Evolutionary conservation across 2,113 vertebrate genomes (phyloP).

Genomic region (Bubalus kerabau): DNA sequence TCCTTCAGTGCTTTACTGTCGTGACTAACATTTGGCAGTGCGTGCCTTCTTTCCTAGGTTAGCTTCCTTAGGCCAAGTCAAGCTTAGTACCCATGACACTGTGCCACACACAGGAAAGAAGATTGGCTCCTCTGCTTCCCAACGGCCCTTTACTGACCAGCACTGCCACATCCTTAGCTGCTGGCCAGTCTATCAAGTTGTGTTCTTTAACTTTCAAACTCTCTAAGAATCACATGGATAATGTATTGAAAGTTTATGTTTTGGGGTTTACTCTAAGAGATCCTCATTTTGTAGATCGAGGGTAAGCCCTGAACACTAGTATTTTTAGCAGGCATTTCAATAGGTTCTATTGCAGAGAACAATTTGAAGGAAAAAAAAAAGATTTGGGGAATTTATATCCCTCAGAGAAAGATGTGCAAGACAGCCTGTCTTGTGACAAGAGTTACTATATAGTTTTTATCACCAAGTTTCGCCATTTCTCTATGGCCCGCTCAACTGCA

Average conservation of each 20-base stretch:
- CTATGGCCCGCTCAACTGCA: not conserved
- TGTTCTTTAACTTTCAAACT: not conserved
- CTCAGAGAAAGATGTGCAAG: not conserved
- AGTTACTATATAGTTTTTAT: not conserved
- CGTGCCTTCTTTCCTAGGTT: not conserved
- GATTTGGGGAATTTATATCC: not conserved
- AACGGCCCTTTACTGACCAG: not conserved
- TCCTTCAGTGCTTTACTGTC: not conserved
- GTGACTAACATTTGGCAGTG: not conserved
- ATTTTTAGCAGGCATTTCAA: not conserved
- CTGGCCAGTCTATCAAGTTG: not conserved
- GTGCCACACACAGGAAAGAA: not conserved
- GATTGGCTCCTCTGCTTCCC: not conserved
- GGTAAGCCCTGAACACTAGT: not conserved
- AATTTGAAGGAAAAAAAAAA: not conserved
- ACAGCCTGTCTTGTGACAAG: not conserved
- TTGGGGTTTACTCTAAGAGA: not conserved
- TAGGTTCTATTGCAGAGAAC: not conserved
- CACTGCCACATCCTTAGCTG: not conserved
- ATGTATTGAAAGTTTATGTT: not conserved
- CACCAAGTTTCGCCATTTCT: not conserved
- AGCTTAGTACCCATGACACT: not conserved
- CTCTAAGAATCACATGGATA: not conserved
- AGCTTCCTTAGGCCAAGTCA: not conserved
- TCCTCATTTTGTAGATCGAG: not conserved